Evolutionary conservation across 2,113 vertebrate species (phyloP).

Genomic region (Arothron firmamentum): DNA sequence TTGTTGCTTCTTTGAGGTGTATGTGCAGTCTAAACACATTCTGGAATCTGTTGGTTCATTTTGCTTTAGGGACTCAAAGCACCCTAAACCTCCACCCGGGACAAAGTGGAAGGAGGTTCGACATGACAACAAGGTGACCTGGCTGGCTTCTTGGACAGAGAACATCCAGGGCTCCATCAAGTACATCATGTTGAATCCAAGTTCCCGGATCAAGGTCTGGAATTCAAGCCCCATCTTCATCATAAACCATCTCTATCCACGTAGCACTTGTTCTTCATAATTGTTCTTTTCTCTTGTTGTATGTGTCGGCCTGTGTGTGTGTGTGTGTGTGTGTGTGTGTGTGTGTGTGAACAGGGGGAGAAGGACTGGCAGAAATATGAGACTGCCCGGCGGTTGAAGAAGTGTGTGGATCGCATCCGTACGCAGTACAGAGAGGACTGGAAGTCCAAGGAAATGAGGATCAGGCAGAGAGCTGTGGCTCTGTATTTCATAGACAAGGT

Average conservation of each 20-base stretch:
- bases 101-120: conserved; percentile 94
- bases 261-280: background rate
- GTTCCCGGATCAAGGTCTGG: conserved; percentile 92
- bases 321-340: conserved; percentile 5
- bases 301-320: background rate
- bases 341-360: conserved; percentile 79
- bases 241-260: no score
- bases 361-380: conserved; percentile 99
- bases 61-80: conserved; percentile 84
- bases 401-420: conserved; percentile 88
- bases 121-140: conserved; percentile 95
- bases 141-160: conserved; percentile 96
- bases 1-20: conserved; percentile 9
- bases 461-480: conserved; percentile 91
- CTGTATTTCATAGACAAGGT: conserved; percentile 97
- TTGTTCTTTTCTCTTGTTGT: background rate
- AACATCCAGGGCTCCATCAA: conserved; percentile 98
- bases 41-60: background rate
- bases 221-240: background rate
- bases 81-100: conserved; percentile 86
- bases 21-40: background rate
- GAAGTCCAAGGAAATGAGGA: conserved; percentile 98
- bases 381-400: conserved; percentile 90
- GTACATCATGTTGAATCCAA: conserved; percentile 97
- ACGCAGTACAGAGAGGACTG: conserved; percentile 92